phyloP scores from a whole-genome alignment of 2,797 vertebrate species.

The Lacerta bilineata region DNA sequence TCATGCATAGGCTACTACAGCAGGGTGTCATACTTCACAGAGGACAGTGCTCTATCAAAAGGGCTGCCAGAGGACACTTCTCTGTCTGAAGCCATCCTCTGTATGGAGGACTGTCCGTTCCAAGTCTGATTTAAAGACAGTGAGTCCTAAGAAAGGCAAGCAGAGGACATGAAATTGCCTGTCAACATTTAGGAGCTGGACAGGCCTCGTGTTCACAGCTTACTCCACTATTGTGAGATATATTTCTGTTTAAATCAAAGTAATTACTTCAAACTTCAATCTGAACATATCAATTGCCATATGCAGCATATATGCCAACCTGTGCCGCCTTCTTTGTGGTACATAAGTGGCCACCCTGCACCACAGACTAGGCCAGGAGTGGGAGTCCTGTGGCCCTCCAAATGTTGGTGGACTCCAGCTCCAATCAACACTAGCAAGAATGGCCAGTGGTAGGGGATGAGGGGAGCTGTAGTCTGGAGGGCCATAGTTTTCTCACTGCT shows the following conservation, averaged over 20 bases:
- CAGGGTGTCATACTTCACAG: not conserved
- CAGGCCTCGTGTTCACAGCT: not conserved
- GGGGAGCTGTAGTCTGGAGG: too few species aligned
- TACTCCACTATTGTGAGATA: not conserved
- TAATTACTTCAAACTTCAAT: not conserved
- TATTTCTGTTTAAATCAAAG: not conserved
- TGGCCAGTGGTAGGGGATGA: too few species aligned
- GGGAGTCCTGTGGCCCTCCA: too few species aligned
- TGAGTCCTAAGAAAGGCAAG: not conserved
- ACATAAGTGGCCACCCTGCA: not conserved
- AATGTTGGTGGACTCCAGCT: too few species aligned
- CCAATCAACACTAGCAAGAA: too few species aligned
- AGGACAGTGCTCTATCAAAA: not conserved
- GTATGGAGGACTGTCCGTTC: not conserved
- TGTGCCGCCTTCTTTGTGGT: not conserved
- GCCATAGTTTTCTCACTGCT: too few species aligned
- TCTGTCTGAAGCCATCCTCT: not conserved
- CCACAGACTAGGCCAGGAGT: too few species aligned
- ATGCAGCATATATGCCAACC: not conserved
- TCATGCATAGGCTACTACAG: not conserved
- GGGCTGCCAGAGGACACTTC: not conserved
- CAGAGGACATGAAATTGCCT: not conserved
- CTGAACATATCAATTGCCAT: not conserved
- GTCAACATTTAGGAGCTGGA: not conserved
- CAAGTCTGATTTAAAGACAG: not conserved